Percentiles rank a stretch among this genome's conserved stretches.
phyloP scores from a whole-genome alignment of 2,797 vertebrate genomes.

The Clarias pachynema region DNA sequence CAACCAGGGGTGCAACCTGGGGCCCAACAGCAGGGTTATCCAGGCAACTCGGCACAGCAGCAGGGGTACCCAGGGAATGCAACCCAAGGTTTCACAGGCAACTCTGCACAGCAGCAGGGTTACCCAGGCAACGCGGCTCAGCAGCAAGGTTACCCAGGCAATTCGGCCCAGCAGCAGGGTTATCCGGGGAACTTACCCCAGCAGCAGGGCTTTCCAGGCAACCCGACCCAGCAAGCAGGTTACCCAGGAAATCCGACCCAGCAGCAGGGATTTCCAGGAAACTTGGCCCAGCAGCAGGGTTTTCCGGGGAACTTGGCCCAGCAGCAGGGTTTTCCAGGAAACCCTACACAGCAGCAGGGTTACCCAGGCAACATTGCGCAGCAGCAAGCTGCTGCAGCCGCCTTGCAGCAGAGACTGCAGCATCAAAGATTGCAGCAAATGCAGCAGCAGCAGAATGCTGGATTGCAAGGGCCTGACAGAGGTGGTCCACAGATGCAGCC shows the following conservation, averaged over 20 bases:
- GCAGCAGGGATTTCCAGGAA: slow-evolving; percentile 67
- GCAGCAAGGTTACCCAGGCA: slow-evolving; percentile 21
- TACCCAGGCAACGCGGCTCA: not conserved
- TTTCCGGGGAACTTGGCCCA: slow-evolving; percentile 17
- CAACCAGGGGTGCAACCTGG: slow-evolving; percentile 65
- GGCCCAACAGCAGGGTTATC: slow-evolving; percentile 24
- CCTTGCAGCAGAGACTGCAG: slow-evolving; percentile 84
- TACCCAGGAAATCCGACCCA: not conserved
- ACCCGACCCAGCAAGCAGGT: not conserved
- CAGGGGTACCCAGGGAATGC: slow-evolving; percentile 11
- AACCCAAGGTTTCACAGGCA: slow-evolving; percentile 16
- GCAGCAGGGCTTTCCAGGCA: slow-evolving; percentile 61
- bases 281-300: slow-evolving; percentile 54
- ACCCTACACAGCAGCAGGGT: slow-evolving; percentile 79
- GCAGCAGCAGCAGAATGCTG: slow-evolving; percentile 79
- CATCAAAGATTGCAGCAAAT: slow-evolving; percentile 90
- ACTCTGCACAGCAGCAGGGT: slow-evolving; percentile 13
- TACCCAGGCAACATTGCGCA: slow-evolving; percentile 74
- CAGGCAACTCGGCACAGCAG: slow-evolving; percentile 23
- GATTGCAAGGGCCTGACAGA: slow-evolving; percentile 72
- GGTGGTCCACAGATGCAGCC: slow-evolving; percentile 79
- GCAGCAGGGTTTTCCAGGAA: slow-evolving; percentile 56
- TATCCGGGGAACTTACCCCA: slow-evolving; percentile 47
- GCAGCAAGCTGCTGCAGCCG: slow-evolving; percentile 81
- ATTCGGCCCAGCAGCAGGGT: slow-evolving; percentile 11